Evolutionary conservation across 2,113 vertebrate species (phyloP).

Genomic region (Neogale vison): DNA sequence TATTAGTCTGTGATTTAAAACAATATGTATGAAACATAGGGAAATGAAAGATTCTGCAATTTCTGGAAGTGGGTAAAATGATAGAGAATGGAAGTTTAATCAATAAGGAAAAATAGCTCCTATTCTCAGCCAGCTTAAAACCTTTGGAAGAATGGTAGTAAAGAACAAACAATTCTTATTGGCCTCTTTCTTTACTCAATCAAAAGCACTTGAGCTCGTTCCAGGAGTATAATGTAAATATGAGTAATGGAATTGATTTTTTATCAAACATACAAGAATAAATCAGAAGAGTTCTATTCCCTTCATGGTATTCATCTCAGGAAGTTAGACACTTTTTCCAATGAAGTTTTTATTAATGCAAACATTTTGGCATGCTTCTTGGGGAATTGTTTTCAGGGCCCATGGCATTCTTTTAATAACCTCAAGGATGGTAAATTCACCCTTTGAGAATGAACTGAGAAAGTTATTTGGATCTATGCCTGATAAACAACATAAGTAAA

Average conservation of each 20-base stretch:
- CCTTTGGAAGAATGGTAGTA: background rate
- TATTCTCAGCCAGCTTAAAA: background rate
- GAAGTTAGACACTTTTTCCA: constrained; percentile 67
- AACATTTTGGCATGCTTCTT: constrained; percentile 52
- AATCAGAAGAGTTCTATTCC: constrained; percentile 61
- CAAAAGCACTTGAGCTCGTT: constrained; percentile 58
- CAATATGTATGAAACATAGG: background rate
- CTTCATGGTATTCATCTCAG: constrained; percentile 61
- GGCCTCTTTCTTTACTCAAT: constrained; percentile 37
- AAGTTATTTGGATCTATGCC: constrained; percentile 57
- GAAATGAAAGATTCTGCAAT: background rate
- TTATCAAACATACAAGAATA: constrained; percentile 69
- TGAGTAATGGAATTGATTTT: constrained; percentile 73
- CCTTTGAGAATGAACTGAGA: constrained; percentile 56
- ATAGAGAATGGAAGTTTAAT: background rate
- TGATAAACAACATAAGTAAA: constrained; percentile 58
- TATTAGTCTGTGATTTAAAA: background rate
- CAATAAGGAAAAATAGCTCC: constrained; percentile 13
- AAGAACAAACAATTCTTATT: constrained; percentile 36
- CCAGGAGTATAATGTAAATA: constrained; percentile 64
- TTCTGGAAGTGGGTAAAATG: background rate
- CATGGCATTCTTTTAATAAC: constrained; percentile 64
- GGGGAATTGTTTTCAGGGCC: constrained; percentile 51
- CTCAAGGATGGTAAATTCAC: constrained; percentile 55
- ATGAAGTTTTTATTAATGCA: constrained; percentile 63